Evolutionary conservation across 2,888 invertebrate genomes (phyloP), one percentile per base, ranked within the genome.

Genomic region (Gnatocerus cornutus): DNA sequence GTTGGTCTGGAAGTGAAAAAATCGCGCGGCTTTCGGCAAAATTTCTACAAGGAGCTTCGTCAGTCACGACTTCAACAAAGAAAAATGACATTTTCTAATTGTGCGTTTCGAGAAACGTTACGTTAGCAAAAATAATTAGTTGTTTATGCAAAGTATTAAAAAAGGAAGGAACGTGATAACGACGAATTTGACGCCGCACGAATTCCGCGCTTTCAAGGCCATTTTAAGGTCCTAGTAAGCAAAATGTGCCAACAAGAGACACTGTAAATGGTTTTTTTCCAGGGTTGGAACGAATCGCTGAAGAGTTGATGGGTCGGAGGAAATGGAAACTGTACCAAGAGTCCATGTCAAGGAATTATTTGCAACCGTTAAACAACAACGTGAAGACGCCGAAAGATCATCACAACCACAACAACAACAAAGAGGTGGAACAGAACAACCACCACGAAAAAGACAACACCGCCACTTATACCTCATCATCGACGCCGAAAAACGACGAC

Each of bases 271-370:
- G 7, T 33, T 33, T 33, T n/a, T 10, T n/a, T 13, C 6, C 87
- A 95, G 95, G 95, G 91, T 91, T 95, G 93, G 95, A 95, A 93
- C 92, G 94, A 89, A 93, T 95, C 90, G 95, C 95, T 90, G 95
- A 95, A 90, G 95, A 95, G 93, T 94, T 95, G 91, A 95, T 95
- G 95, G 95, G 95, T 90, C 93, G 94, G 90, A 92, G 94, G 92
- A 94, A 93, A 95, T 95, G 95, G 95, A 94, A 94, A 91, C 91
- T 93, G 89, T 95, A 94, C 87, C 95, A 94, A 91, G 94, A 95
- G 89, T 85, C 85, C 80, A 84, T 85, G 84, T 84, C 84, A 78
- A 85, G 85, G 81, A 85, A 81, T 83, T 84, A 85, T 80, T 80
- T 84, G 78, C 83, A 84, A 84, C 85, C 84, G 75, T 78, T 84